Conservation (phyloP, 2,888 invertebrate genomes). For the Abrostola tripartita region DNA sequence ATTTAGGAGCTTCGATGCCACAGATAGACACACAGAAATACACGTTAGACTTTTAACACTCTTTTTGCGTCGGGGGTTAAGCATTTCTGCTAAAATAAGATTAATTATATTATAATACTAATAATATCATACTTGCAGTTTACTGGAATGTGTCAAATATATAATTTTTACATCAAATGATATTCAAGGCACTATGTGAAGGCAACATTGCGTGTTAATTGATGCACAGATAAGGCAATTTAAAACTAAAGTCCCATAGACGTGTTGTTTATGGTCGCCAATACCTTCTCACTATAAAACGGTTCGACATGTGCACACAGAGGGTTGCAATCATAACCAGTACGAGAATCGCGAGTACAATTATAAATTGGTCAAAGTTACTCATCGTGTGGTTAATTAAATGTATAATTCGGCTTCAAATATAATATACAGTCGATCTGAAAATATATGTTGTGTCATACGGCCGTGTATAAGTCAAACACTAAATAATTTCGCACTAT, state of each 20-base stretch:
- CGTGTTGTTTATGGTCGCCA: background rate
- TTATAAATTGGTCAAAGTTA: constrained; percentile 9
- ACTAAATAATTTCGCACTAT: background rate
- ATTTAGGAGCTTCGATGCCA: too few species aligned
- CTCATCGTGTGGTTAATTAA: background rate
- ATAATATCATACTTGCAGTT: constrained; percentile 43
- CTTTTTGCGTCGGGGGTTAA: too few species aligned
- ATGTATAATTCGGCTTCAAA: too few species aligned
- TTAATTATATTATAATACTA: constrained; percentile 34
- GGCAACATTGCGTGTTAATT: constrained; percentile 6
- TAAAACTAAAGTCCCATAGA: background rate
- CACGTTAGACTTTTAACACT: too few species aligned
- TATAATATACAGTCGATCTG: too few species aligned
- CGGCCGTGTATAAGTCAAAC: too few species aligned
- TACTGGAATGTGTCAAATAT: constrained; percentile 35
- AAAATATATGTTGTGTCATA: too few species aligned
- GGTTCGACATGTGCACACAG: constrained; percentile 9
- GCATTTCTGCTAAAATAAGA: constrained; percentile 1
- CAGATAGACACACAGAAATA: too few species aligned
- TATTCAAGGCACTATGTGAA: constrained; percentile 39
- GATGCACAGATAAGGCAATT: background rate
- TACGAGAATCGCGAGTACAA: constrained; percentile 3
- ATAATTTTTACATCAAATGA: constrained; percentile 43
- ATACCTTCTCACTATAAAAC: background rate
- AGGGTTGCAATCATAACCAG: constrained; percentile 8